phyloP scores from a whole-genome alignment of 1,140 invertebrate genomes.

The Drosophila subobscura region DNA sequence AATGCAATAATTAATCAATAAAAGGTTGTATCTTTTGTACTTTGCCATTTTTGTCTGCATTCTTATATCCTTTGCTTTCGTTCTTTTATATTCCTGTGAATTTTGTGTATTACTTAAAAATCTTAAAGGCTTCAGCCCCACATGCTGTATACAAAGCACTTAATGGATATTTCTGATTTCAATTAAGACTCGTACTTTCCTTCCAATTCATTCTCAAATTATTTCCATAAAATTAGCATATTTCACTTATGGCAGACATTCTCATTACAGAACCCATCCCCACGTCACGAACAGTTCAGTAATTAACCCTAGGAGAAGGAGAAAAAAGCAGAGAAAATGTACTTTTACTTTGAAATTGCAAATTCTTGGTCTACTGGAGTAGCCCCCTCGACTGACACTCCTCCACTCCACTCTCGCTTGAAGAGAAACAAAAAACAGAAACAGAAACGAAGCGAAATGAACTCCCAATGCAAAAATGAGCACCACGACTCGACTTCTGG shows the following conservation, averaged over 20 bases:
- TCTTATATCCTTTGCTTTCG: too few species aligned
- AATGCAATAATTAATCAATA: too few species aligned
- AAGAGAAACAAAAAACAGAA: background rate
- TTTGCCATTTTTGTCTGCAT: too few species aligned
- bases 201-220: background rate
- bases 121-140: too few species aligned
- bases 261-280: background rate
- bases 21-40: too few species aligned
- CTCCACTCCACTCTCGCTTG: conserved; percentile 11
- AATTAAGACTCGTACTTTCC: background rate
- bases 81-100: too few species aligned
- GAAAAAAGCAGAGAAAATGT: conserved; percentile 6
- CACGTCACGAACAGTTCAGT: background rate
- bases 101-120: too few species aligned
- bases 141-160: too few species aligned
- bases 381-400: too few species aligned
- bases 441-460: conserved; percentile 20
- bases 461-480: conserved; percentile 21
- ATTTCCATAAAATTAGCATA: conserved; percentile 21
- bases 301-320: conserved; percentile 23
- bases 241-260: background rate
- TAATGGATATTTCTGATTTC: too few species aligned
- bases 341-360: conserved; percentile 31
- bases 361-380: conserved; percentile 40
- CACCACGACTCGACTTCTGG: conserved; percentile 30